Evolutionary conservation across 2,113 vertebrate species (phyloP).

Genomic region (Eulacestoma nigropectus): DNA sequence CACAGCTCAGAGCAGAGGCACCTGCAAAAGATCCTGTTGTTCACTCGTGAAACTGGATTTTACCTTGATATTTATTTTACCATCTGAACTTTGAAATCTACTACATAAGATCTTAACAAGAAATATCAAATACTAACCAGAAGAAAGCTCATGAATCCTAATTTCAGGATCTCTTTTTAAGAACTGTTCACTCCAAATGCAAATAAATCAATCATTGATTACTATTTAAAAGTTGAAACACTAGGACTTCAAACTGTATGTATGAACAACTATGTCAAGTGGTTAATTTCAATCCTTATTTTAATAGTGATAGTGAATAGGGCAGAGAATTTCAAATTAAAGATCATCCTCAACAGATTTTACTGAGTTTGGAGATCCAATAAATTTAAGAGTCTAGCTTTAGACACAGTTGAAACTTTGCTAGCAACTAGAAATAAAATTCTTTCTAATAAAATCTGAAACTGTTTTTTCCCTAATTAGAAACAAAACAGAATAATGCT

Average conservation of each 20-base stretch:
- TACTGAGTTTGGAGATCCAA: not conserved
- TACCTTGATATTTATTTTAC: not conserved
- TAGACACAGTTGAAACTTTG: not conserved
- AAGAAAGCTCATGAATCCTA: not conserved
- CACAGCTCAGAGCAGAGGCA: not conserved
- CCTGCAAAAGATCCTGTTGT: not conserved
- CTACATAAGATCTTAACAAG: not conserved
- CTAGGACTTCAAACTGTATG: not conserved
- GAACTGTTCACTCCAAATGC: not conserved
- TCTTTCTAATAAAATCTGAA: not conserved
- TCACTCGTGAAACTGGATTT: not conserved
- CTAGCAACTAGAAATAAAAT: not conserved
- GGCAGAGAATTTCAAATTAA: not conserved
- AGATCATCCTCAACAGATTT: not conserved
- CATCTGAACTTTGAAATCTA: not conserved
- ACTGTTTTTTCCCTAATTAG: not conserved
- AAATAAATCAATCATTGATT: not conserved
- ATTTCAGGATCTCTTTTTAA: not conserved
- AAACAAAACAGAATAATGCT: not conserved
- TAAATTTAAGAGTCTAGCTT: not conserved
- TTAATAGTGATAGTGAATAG: not conserved
- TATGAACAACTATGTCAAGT: not conserved
- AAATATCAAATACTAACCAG: not conserved
- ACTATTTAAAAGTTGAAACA: not conserved
- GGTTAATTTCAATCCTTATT: not conserved